Evolutionary conservation across 2,113 vertebrate genomes (phyloP), one percentile per base, ranked within the genome.

Genomic region (Sinosuthora webbiana): DNA sequence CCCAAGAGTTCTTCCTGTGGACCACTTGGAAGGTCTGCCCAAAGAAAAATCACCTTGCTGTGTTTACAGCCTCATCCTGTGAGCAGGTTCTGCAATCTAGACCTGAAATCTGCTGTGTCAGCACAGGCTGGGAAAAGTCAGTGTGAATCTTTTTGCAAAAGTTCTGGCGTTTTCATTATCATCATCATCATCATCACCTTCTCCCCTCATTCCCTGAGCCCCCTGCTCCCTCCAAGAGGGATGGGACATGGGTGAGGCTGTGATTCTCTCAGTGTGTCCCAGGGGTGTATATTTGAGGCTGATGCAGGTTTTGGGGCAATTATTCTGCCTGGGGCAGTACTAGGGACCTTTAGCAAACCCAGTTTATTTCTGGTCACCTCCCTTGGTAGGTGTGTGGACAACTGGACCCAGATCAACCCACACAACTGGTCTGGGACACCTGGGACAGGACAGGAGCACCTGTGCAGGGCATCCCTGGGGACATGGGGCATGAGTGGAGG

Each of bases 211-310:
- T 18, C 53, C 37, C 44, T 13, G 65, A 63, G 56, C 35, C 5
- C 35, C 15, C 76, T n/a, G 37, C 30, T 47, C 17, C 24, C 31
- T 33, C 20, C n/a, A 39, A 22, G 47, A 23, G 53, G 33, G 60
- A 42, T 30, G 33, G 55, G 56, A 35, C 4, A 5, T 1, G 35
- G 27, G 4, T 21, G 69, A 71, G 47, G 44, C 74, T 62, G 16
- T 42, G 22, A n/a, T 33, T 42, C 28, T 44, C 44, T 17, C 71
- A 0, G 0, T n/a, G 67, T 45, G 70, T 30, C 53, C 68, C 0
- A 0, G 11, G 30, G 1, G 22, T 4, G 22, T 11, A 7, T 37
- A 13, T 4, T 0, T 22, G 50, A 15, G 68, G 41, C 53, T 84
- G 41, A 22, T 23, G n/a, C 21, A 57, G 64, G 33, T 19, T 92